phyloP scores from a whole-genome alignment of 2,888 invertebrate species.

The Opisthograptis luteolata region DNA sequence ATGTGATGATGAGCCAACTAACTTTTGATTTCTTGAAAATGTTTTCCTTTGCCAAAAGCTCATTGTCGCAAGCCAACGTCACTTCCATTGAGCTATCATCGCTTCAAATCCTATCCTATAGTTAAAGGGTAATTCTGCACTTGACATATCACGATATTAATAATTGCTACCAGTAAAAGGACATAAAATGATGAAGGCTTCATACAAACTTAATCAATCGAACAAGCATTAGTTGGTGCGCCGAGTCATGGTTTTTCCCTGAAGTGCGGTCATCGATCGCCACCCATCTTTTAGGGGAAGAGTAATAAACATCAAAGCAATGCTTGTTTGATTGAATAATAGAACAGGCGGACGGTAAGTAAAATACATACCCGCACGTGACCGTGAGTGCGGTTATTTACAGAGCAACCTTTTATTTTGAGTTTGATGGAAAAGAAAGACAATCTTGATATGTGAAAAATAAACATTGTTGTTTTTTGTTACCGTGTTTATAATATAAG shows the following conservation, averaged over 20 bases:
- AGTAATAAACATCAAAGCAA: conserved; percentile 64
- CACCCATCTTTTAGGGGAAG: conserved; percentile 64
- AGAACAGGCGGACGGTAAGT: conserved; percentile 47
- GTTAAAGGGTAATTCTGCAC: no score
- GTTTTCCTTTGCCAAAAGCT: no score
- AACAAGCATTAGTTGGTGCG: conserved; percentile 26
- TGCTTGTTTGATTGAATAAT: conserved; percentile 69
- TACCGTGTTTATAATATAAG: no score
- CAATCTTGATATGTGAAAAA: background rate
- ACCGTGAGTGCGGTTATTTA: conserved; percentile 38
- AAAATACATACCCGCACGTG: conserved; percentile 50
- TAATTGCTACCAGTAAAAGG: background rate
- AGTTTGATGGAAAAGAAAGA: background rate
- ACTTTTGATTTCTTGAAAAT: no score
- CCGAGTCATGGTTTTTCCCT: conserved; percentile 71
- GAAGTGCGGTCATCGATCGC: conserved; percentile 60
- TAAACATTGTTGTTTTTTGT: background rate
- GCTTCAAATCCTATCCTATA: no score
- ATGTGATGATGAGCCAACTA: no score
- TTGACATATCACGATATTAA: background rate
- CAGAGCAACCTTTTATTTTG: conserved; percentile 28
- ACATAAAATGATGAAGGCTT: background rate
- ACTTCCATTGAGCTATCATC: no score
- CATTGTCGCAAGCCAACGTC: no score
- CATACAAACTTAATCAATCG: conserved; percentile 19